Conservation (phyloP, 2,797 vertebrate species). For the Notoglanidium macrostoma region DNA sequence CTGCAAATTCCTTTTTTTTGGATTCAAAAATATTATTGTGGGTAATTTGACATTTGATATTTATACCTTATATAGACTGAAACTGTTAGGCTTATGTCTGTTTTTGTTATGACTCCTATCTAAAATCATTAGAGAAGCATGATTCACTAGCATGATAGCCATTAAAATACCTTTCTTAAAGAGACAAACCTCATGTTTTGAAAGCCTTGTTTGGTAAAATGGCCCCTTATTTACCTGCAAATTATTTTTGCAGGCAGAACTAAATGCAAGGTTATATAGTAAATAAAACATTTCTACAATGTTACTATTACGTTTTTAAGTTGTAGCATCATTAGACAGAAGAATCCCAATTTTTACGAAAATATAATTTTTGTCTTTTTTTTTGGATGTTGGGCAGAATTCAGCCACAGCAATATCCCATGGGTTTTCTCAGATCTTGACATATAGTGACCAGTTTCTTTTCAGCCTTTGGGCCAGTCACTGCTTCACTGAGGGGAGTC, state of each 20-base stretch:
- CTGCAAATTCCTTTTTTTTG: not conserved
- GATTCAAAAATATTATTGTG: not conserved
- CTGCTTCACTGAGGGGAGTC: not conserved
- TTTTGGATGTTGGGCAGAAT: not conserved
- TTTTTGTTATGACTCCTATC: not conserved
- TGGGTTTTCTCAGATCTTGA: not conserved
- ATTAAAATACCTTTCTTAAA: not conserved
- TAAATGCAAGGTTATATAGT: not conserved
- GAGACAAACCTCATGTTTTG: not conserved
- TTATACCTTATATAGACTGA: not conserved
- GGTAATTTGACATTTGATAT: not conserved
- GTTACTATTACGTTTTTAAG: not conserved
- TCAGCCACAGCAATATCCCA: not conserved
- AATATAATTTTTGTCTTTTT: not conserved
- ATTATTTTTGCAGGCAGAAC: not conserved
- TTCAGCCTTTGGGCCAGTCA: not conserved
- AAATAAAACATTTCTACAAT: not conserved
- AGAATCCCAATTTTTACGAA: not conserved
- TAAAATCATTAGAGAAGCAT: not conserved
- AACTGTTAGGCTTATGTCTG: not conserved
- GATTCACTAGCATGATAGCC: not conserved
- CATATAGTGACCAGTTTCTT: not conserved
- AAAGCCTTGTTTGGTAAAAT: not conserved
- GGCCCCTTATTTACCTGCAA: not conserved
- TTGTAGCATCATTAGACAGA: not conserved